Evolutionary conservation across 1,140 invertebrate genomes (phyloP).

Genomic region (Elymnias hypermnestra): DNA sequence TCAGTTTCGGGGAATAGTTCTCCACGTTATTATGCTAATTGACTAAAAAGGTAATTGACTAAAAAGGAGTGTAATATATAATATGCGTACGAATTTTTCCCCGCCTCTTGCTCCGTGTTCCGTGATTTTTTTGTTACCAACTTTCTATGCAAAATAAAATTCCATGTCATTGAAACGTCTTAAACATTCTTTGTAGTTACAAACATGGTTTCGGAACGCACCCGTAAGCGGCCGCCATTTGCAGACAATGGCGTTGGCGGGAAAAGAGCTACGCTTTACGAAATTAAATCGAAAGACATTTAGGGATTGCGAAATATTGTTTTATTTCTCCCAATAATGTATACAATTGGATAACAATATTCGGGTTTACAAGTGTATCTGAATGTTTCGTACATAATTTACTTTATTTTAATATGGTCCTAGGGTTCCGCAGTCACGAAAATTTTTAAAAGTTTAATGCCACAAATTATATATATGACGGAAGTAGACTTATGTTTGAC

Average conservation of each 20-base stretch:
- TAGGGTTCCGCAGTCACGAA: too few species aligned
- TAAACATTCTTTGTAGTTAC: constrained; percentile 55
- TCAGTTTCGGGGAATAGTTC: too few species aligned
- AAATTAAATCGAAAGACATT: constrained; percentile 39
- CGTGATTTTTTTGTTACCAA: constrained; percentile 33
- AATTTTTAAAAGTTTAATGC: too few species aligned
- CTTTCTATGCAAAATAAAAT: constrained; percentile 54
- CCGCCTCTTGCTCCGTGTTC: too few species aligned
- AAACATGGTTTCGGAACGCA: constrained; percentile 64
- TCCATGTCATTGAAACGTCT: constrained; percentile 56
- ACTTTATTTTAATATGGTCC: too few species aligned
- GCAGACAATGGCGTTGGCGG: constrained; percentile 66
- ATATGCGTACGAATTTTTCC: too few species aligned
- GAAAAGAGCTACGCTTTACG: constrained; percentile 41
- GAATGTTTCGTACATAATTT: neutral
- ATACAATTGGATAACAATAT: constrained; percentile 4
- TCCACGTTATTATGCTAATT: too few species aligned
- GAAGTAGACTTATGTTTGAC: too few species aligned
- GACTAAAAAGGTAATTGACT: too few species aligned
- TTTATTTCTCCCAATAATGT: constrained; percentile 32
- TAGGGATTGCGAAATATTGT: constrained; percentile 50
- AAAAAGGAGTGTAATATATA: too few species aligned
- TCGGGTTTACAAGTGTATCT: constrained; percentile 7
- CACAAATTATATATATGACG: too few species aligned
- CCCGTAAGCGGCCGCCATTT: constrained; percentile 61